Base-by-base conservation (phyloP, 2,113 vertebrate genomes). In the Sardina pilchardus region DNA sequence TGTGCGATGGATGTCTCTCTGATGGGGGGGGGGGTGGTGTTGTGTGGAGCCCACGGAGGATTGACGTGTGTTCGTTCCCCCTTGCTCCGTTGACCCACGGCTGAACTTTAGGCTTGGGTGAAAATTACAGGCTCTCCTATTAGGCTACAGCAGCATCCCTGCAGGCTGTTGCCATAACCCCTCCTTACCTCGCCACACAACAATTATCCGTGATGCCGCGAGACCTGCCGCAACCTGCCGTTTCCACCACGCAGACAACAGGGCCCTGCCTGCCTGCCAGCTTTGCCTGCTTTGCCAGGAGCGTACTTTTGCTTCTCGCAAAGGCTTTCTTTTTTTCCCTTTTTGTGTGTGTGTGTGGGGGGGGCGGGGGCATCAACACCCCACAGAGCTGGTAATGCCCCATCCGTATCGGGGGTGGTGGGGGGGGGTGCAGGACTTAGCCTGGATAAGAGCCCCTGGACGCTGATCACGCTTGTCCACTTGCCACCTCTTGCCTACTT, bases 101-200 rank as follows among this genome's bases (percentile, higher is more conserved):
- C 90, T 94, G 93, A 95, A 95, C 93, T 91, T 91, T 80, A 88
- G 89, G 91, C 90, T 89, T 89, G 87, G 91, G 89, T 93, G 92
- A 94, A 94, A 95, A 94, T 90, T 88, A 93, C 90, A 92, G 92
- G 86, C 91, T 94, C 67, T 90, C 90, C 88, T 91, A 91, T 94
- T 92, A 92, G 93, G 88, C 90, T 80, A 85, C 81, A 85, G 90
- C 89, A 89, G 89, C 91, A 87, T 90, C 84, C 92, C 91, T 63
- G 85, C 87, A 82, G 90, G 88, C 84, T 92, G 82, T 87, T 94
- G 91, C 90, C 88, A 89, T 87, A 92, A 93, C 89, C 89, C 85
- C 39, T 87, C 83, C 89, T 92, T 91, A 91, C 89, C 89, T 91
- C 82, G 84, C 90, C 89, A 88, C 90, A 93, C 93, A 94, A 93